Evolutionary conservation across 2,797 vertebrate genomes (phyloP).

Genomic region (Micropoecilia bifurca): DNA sequence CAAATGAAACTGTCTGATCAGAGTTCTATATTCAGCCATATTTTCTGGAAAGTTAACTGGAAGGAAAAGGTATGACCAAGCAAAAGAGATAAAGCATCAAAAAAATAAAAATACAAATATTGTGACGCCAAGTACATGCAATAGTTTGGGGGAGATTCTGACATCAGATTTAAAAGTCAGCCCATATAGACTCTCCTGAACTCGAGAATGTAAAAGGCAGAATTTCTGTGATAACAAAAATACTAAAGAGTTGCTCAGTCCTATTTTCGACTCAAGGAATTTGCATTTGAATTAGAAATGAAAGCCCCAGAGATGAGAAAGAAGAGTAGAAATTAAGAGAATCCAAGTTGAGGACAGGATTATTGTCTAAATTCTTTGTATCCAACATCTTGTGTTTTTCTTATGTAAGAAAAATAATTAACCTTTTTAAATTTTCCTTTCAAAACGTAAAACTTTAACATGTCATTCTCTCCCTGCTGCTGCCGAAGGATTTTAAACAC

Average conservation of each 20-base stretch:
- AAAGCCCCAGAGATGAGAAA: not conserved
- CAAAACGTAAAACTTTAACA: not conserved
- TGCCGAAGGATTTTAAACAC: constrained; percentile 92
- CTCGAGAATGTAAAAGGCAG: not conserved
- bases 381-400: not conserved
- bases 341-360: not conserved
- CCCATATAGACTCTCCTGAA: not conserved
- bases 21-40: not conserved
- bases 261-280: not conserved
- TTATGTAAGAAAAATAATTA: not conserved
- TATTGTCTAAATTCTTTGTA: not conserved
- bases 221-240: not conserved
- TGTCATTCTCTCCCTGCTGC: constrained; percentile 28
- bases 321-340: not conserved
- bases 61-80: not conserved
- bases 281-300: not conserved
- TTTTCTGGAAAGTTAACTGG: not conserved
- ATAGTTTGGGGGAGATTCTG: not conserved
- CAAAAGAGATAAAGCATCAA: not conserved
- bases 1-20: not conserved
- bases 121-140: not conserved
- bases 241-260: not conserved
- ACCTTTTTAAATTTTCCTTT: not conserved
- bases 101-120: no score
- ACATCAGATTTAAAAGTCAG: not conserved